Percentiles rank a stretch among this genome's conserved stretches.
phyloP scores from a whole-genome alignment of 2,888 invertebrate genomes.

The Cabera pusaria region DNA sequence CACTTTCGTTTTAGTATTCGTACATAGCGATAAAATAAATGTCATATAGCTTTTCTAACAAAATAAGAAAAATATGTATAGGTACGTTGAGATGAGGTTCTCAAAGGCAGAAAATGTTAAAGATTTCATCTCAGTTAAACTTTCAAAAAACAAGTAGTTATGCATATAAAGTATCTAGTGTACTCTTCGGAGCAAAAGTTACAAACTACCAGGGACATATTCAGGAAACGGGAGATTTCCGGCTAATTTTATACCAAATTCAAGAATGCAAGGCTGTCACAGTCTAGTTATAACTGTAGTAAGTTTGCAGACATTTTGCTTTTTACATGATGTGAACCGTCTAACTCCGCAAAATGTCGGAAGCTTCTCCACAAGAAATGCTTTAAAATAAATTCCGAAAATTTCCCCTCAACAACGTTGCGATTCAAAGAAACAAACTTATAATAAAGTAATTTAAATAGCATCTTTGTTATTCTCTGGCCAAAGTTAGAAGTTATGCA shows the following conservation, averaged over 20 bases:
- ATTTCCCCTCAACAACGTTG: constrained; percentile 66
- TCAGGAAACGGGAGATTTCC: constrained; percentile 9
- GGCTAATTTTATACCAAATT: constrained; percentile 13
- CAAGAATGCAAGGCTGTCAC: constrained; percentile 18
- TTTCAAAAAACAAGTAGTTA: background rate
- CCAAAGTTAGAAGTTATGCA: constrained; percentile 61
- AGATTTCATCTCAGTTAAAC: too few relatives aligned
- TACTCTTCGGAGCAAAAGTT: constrained; percentile 1
- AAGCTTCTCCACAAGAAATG: constrained; percentile 69
- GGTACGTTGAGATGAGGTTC: too few relatives aligned
- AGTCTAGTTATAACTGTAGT: constrained; percentile 28
- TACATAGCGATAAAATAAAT: too few relatives aligned
- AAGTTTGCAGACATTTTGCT: constrained; percentile 47
- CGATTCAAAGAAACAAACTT: constrained; percentile 73
- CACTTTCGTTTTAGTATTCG: too few relatives aligned
- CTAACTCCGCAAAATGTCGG: constrained; percentile 62
- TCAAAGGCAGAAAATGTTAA: too few relatives aligned
- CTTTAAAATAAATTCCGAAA: constrained; percentile 75
- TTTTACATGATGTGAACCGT: constrained; percentile 53
- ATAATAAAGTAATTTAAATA: constrained; percentile 73
- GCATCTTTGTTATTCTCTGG: constrained; percentile 67
- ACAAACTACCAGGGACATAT: constrained; percentile 3
- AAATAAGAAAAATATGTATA: too few relatives aligned
- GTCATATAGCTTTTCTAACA: too few relatives aligned
- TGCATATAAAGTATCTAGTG: background rate